Percentiles rank a stretch among this genome's conserved stretches.
Conservation (phyloP, 2,113 vertebrate species). For the Sylvicapra grimmia region DNA sequence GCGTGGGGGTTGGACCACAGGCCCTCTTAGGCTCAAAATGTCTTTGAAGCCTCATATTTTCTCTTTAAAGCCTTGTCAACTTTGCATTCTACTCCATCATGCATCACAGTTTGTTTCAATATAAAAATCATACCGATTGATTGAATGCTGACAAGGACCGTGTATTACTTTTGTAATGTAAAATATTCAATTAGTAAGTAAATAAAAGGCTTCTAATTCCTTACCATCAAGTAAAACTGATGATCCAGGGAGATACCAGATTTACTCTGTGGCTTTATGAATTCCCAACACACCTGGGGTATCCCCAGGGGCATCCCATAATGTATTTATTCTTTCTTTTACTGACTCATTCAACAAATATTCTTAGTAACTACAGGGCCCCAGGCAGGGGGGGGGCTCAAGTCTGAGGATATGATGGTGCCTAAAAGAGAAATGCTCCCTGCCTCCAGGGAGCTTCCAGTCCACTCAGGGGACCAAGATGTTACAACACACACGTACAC, state of each 20-base stretch:
- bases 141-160: slow-evolving; percentile 56
- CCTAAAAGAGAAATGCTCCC: neutral
- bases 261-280: slow-evolving; percentile 30
- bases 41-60: neutral
- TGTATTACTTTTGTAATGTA: slow-evolving; percentile 44
- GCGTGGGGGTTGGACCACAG: neutral
- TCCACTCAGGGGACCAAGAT: neutral
- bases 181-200: slow-evolving; percentile 56
- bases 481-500: neutral
- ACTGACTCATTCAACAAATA: slow-evolving; percentile 8
- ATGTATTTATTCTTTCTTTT: neutral
- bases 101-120: slow-evolving; percentile 47
- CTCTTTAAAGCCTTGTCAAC: neutral
- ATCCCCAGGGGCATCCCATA: neutral
- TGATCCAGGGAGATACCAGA: neutral
- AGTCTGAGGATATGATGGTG: neutral
- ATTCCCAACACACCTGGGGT: neutral
- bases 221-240: slow-evolving; percentile 18
- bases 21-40: neutral
- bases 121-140: slow-evolving; percentile 42
- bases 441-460: neutral
- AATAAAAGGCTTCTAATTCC: slow-evolving; percentile 34
- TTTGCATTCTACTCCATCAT: neutral
- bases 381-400: neutral
- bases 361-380: neutral